Evolutionary conservation across 2,888 invertebrate species (phyloP), one percentile per base, ranked within the genome.

Genomic region (Volucella inanis): DNA sequence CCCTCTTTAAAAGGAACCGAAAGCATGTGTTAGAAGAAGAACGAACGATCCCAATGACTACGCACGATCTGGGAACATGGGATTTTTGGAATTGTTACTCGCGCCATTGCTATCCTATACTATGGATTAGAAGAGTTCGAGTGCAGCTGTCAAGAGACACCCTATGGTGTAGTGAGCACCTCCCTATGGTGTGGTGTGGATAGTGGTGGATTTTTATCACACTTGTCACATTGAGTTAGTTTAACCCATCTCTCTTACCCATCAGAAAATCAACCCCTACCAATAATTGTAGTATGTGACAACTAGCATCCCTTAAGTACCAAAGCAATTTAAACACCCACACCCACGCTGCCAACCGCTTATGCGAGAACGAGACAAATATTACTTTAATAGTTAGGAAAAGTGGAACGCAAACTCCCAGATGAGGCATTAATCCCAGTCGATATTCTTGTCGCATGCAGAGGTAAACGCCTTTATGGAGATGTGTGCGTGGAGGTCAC

Each of bases 351-450:
- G 18, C n/a, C 0, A 31, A 14, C 45, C 39, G 10, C 2, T 11
- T 15, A 41, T 47, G 75, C 38, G 11, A 11, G 65, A 84, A 71
- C 70, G 80, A 70, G 84, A 83, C 83, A 79, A 41, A 8, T 8
- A 14, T 8, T 62, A 31, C 9, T n/a, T 64, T n/a, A 8, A 14
- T 15, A 31, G 9, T 65, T 49, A 14, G 31, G 12, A 70, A 54
- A 70, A 64, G 31, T 65, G 65, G 59, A 75, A 85, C 76, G 81
- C 85, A 85, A 67, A 77, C 85, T 86, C 82, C 72, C 82, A 18
- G 62, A 70, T 59, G 72, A 41, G 55, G 68, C 59, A 68, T 72
- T 71, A 81, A 49, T 62, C 77, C 67, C 50, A 68, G 31, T 54
- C 31, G 61, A 54, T 61, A 55, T 61, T 68, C 52, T 8, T 14